A percentile compares a stretch with the other conserved stretches of the same genome.
These are phyloP conservation scores for Lysandra bellargus DNA, from an alignment of 2,888 invertebrate genomes.

Conservation along the genomic window DNA sequence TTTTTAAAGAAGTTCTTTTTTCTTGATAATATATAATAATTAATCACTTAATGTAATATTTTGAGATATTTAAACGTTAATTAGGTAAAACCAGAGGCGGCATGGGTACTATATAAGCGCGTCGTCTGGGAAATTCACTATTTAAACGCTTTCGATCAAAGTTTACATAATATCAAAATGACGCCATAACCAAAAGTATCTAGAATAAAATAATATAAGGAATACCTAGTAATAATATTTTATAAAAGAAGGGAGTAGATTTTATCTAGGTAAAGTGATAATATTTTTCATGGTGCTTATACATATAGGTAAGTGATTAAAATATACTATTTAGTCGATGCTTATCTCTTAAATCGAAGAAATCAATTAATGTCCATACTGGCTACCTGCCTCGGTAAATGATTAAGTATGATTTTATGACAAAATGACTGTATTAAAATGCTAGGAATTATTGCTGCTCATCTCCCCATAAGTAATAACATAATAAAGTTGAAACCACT, in stretches of 20 bases:
- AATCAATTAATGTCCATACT: background rate
- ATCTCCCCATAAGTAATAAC: background rate
- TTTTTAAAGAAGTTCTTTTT: too few species aligned
- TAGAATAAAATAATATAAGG: background rate
- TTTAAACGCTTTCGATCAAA: background rate
- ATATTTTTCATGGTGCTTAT: background rate
- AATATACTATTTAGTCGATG: background rate
- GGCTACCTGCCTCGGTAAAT: background rate
- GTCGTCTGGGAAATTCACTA: background rate
- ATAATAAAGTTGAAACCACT: constrained; percentile 8
- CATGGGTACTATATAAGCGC: background rate
- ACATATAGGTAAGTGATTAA: background rate
- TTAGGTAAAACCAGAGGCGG: too few species aligned
- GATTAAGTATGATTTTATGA: background rate
- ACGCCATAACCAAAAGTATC: too few species aligned
- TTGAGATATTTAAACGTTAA: too few species aligned
- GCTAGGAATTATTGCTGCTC: background rate
- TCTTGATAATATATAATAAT: too few species aligned
- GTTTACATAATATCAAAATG: background rate
- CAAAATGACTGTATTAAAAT: background rate
- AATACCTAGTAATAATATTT: background rate
- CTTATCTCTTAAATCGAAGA: background rate
- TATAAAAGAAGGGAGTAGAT: background rate
- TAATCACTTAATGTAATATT: too few species aligned
- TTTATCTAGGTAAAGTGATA: background rate